Base-by-base conservation (phyloP, 1,140 invertebrate genomes). In the Drosophila serrata region DNA sequence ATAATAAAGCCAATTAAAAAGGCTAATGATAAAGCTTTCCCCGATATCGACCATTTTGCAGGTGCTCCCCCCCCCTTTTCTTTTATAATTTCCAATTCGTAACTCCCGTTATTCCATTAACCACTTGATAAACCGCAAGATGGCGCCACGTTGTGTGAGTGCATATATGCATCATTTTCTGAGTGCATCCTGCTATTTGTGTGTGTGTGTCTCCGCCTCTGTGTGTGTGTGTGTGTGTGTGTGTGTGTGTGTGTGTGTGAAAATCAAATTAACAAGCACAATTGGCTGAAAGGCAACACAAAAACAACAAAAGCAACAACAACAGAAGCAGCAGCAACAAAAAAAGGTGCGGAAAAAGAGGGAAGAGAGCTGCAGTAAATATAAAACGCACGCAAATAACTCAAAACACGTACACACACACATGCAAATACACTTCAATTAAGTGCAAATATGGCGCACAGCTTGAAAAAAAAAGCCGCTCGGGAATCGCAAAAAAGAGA, bases 181-280 rank as follows among this genome's bases (percentile, higher is more conserved):
- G 73, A 57, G 61, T 48, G 40, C 62, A 61, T 46, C 49, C 42
- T 43, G 24, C 42, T 31, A 19, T 45, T 70, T 68, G 35, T 48
- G 33, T 43, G 35, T 48, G 39, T 46, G 45, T 35, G 48, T 51
- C 27, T 51, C 27, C 19, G 17, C 17, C 4, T 27, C 22, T 42
- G 5, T 37, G 33, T 46, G 42, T 59, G 57, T 65, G 29, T 56
- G 27, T 61, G 63, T 85, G 74, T 81, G 64, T 48, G 45, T 42
- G 5, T 37, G 33, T 46, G 42, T 59, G 57, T 65, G 29, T 56
- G 27, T 61, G 63, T 85, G 74, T 81, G 64, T 48, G 45, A 67
- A 88, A 88, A 88, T 88, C 77, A 88, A 88, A 88, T 88, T 88
- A 88, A 90, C 84, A 88, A 81, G 81, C 80, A 88, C 85, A 88